A percentile compares a stretch with the other conserved stretches of the same genome.
Evolutionary conservation across 2,888 invertebrate species (phyloP).

Genomic region (Archaeoteleia sp.): DNA sequence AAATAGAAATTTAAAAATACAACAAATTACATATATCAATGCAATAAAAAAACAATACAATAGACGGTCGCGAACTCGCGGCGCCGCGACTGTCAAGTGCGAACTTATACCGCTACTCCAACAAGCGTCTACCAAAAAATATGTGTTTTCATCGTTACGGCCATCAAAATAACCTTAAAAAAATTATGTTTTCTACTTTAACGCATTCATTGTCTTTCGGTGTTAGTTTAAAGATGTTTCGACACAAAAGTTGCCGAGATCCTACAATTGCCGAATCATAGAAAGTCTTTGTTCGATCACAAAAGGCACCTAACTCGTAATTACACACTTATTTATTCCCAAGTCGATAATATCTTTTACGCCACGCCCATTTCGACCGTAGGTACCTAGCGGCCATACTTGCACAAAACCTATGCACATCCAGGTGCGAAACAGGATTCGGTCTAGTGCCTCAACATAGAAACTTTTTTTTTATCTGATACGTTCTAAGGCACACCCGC

Average conservation of each 20-base stretch:
- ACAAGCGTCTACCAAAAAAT: too few relatives aligned
- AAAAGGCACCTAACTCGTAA: conserved; percentile 32
- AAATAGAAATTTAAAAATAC: too few relatives aligned
- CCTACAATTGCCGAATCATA: not conserved
- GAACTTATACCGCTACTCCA: too few relatives aligned
- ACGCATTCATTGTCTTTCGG: conserved; percentile 5
- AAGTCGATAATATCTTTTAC: conserved; percentile 47
- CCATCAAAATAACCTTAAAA: too few relatives aligned
- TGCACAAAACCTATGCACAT: conserved; percentile 58
- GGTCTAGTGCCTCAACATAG: conserved; percentile 16
- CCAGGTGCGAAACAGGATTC: conserved; percentile 59
- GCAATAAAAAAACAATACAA: too few relatives aligned
- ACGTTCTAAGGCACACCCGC: conserved; percentile 35
- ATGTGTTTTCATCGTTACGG: too few relatives aligned
- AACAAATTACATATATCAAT: too few relatives aligned
- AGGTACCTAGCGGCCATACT: conserved; percentile 64
- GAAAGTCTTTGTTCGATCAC: conserved; percentile 23
- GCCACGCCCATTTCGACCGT: conserved; percentile 63
- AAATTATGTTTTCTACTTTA: too few relatives aligned
- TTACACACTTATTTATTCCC: conserved; percentile 22
- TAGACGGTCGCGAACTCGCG: too few relatives aligned
- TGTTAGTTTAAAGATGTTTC: conserved; percentile 32
- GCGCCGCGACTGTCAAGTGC: too few relatives aligned
- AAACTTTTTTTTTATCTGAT: conserved; percentile 39
- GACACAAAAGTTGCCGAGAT: too few relatives aligned